Base-by-base conservation (phyloP, 2,113 vertebrate genomes). In the Nestor notabilis region DNA sequence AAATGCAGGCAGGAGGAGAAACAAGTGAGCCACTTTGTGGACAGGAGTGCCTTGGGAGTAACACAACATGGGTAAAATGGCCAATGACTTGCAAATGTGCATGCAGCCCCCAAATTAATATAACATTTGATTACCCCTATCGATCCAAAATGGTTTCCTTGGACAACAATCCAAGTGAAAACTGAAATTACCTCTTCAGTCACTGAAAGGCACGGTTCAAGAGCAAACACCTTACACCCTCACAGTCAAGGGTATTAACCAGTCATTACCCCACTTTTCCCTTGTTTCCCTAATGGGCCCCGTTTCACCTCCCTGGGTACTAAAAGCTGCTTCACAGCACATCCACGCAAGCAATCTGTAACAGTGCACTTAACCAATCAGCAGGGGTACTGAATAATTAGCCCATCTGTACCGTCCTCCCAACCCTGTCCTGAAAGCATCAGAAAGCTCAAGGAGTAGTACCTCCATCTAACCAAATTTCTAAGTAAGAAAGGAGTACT, bases 181-280 rank as follows among this genome's bases (percentile, higher is more conserved):
- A 23, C 56, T 78, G 64, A 85, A 80, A 92, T 93, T 89, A 93
- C 83, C 70, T 93, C 63, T 91, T 93, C 68, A 46, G 28, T 90
- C 69, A 63, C 58, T 92, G 80, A 77, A 74, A 75, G 66, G 49
- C 56, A 69, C n/a, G 44, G 82, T 58, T 95, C 83, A 87, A 91
- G 87, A 96, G 83, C 77, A 87, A 83, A 93, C 31, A 83, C 79
- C 87, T 86, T 83, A 86, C 14, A 83, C 90, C 41, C 86, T 69
- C 28, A 65, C 5, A 46, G 89, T 91, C 83, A 89, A 85, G 79
- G 66, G 95, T 85, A 92, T 88, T 92, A 96, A 95, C 83, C 93
- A 88, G 80, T 89, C 95, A 96, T 95, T 96, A 96, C 84, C 83
- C 95, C 95, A 72, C 85, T 93, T 92, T 83, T 97, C 79, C 90